Evolutionary conservation across 2,113 vertebrate species (phyloP).

Genomic region (Barnardius zonarius): DNA sequence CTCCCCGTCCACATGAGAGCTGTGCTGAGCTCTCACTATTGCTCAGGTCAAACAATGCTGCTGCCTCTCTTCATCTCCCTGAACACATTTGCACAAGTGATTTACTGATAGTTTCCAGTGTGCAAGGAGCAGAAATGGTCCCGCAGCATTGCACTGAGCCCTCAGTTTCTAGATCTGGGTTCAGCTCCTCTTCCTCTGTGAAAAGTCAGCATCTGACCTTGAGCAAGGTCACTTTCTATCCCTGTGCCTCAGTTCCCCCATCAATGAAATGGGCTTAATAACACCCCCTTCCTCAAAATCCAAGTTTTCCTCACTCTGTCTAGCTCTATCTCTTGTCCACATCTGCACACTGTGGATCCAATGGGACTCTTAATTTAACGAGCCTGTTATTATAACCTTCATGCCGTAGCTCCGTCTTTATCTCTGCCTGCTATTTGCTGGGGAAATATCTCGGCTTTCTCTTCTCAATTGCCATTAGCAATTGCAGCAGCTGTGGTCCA

Average conservation of each 20-base stretch:
- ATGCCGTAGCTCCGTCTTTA: not conserved
- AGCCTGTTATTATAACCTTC: not conserved
- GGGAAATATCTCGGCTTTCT: conserved; percentile 25
- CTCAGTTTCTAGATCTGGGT: not conserved
- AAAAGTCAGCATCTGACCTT: conserved; percentile 7
- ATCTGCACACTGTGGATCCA: not conserved
- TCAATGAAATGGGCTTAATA: not conserved
- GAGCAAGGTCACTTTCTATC: not conserved
- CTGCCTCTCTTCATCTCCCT: not conserved
- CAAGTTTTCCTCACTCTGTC: not conserved
- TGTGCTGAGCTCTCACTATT: not conserved
- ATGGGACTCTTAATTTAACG: not conserved
- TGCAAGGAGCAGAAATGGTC: not conserved
- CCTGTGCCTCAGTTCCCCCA: not conserved
- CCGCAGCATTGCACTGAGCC: not conserved
- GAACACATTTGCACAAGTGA: rapidly evolving
- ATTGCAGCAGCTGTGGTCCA: not conserved
- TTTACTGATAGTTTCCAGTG: not conserved
- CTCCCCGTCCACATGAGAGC: not conserved
- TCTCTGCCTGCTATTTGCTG: conserved; percentile 13
- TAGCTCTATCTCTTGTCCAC: not conserved
- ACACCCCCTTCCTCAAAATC: not conserved
- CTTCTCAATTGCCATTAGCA: not conserved
- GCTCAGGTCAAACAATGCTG: rapidly evolving
- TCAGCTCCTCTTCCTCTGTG: not conserved